These are phyloP conservation scores for Dunckerocampus dactyliophorus DNA, from an alignment of 2,113 vertebrate species.

Conservation along the genomic window DNA sequence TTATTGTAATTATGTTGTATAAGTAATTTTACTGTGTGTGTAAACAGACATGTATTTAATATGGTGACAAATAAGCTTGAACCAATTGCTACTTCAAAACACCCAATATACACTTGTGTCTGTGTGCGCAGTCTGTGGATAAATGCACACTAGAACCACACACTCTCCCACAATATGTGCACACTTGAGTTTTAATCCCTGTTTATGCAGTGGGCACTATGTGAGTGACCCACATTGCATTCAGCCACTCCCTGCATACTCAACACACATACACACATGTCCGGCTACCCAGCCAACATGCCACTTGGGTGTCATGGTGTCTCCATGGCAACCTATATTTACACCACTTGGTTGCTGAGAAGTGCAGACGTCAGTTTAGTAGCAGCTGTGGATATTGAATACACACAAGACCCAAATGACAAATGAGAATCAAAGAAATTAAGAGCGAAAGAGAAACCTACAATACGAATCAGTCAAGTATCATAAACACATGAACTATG, in stretches of 20 bases:
- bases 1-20: too few species aligned
- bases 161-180: neutral
- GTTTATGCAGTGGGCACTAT: constrained; percentile 18
- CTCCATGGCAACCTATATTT: constrained; percentile 73
- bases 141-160: constrained; percentile 1
- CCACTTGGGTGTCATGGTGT: constrained; percentile 54
- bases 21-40: too few species aligned
- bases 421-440: neutral
- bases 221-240: constrained; percentile 32
- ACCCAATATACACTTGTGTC: neutral
- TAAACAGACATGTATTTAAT: too few species aligned
- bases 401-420: constrained; percentile 22
- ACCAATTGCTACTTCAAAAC: constrained; percentile 10
- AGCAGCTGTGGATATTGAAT: constrained; percentile 52
- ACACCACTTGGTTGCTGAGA: constrained; percentile 45
- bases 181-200: constrained; percentile 22
- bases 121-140: neutral
- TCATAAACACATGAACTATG: constrained; percentile 33
- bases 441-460: neutral
- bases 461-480: constrained; percentile 6
- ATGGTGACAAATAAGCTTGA: too few species aligned
- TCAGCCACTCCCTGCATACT: constrained; percentile 24
- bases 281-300: constrained; percentile 40
- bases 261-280: constrained; percentile 14
- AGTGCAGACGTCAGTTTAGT: constrained; percentile 39